Base-by-base conservation (phyloP, 2,113 vertebrate species). In the Nothobranchius furzeri region DNA sequence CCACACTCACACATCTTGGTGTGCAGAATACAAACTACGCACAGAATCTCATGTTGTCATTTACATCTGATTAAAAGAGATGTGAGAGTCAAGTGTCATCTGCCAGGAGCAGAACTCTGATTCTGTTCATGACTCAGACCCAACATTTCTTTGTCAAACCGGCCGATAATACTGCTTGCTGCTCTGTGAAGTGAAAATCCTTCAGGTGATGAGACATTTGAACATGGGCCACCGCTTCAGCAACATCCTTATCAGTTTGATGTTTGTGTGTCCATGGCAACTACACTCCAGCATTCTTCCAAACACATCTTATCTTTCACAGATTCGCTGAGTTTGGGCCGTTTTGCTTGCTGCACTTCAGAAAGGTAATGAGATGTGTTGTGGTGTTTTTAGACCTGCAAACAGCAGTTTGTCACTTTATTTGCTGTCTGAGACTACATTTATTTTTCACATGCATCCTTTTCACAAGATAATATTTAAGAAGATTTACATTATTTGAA, bases 251-350 rank as follows among this genome's bases (percentile, higher is more conserved):
- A 47, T 50, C 12, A 46, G 42, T 57, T 60, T 37, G 45, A 17
- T 52, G 20, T 8, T 61, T 68, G 36, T 17, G 77, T 83, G 70
- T 62, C 78, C 72, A 70, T 81, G 72, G 75, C 64, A 76, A 83
- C 68, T 49, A 52, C 25, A 30, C 15, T 37, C n/a, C 20, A 14
- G 13, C 47, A 35, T 36, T 61, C 45, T 37, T 43, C 0, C 1
- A 10, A 50, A 46, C 13, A 35, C 13, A 30, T 35, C 52, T 68
- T 20, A 37, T 45, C 30, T 52, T 56, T 60, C 24, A 17, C 17
- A 47, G 13, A 56, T 24, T 11, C 12, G 11, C 14, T 2, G 13
- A n/a, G 25, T 43, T 55, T 25, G 11, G 9, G 17, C 60, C 11
- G 25, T 12, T 11, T 50, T 66, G 8, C 24, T 59, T 37, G 12